phyloP scores from a whole-genome alignment of 23 tunicate genomes.

The Oikopleura dioica region DNA sequence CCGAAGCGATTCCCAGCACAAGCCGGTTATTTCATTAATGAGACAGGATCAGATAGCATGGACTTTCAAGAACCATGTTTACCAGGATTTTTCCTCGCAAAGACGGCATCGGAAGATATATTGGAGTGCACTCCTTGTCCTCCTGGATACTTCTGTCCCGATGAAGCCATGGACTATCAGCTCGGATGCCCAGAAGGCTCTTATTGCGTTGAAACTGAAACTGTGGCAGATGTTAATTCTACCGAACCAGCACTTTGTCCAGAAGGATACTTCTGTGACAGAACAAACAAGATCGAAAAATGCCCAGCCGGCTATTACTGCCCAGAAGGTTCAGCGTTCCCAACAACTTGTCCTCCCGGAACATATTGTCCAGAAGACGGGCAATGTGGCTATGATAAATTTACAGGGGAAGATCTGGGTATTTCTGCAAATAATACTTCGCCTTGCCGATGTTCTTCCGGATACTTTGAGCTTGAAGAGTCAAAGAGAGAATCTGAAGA shows the following conservation, averaged over 20 bases:
- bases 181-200: slow-evolving; percentile 14
- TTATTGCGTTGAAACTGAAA: neutral
- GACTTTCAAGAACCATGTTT: no score
- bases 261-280: neutral
- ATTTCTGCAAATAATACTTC: neutral
- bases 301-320: slow-evolving; percentile 43
- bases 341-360: neutral
- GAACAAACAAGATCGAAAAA: neutral
- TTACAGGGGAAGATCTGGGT: neutral
- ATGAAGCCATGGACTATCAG: slow-evolving; percentile 36
- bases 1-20: no score
- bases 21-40: no score
- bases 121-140: no score
- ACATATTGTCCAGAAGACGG: neutral
- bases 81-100: no score
- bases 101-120: no score
- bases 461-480: neutral
- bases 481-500: slow-evolving; percentile 15
- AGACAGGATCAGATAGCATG: no score
- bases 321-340: slow-evolving; percentile 40
- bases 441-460: neutral
- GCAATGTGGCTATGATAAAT: neutral
- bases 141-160: slow-evolving; percentile 46
- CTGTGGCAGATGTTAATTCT: slow-evolving; percentile 16
- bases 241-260: neutral